These are phyloP conservation scores for Thaumatotibia leucotreta DNA, from an alignment of 1,140 invertebrate species.

Conservation along the genomic window DNA sequence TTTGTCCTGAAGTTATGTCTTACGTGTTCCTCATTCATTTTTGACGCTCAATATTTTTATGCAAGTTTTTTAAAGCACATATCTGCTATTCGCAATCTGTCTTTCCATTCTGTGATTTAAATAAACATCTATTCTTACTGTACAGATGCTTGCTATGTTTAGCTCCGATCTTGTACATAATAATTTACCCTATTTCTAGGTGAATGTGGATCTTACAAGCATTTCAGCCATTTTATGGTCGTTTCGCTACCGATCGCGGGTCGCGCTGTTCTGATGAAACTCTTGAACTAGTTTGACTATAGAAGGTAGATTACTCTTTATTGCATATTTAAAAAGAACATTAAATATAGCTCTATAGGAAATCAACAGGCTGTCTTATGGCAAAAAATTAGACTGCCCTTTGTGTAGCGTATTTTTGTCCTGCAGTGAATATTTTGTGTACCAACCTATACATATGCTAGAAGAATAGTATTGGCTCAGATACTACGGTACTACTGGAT, in stretches of 20 bases:
- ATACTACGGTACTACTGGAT: too few relatives aligned
- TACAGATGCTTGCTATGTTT: background rate
- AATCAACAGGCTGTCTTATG: too few relatives aligned
- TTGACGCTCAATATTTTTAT: constrained; percentile 13
- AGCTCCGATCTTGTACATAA: background rate
- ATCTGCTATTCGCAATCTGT: background rate
- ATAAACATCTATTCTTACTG: background rate
- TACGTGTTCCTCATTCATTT: constrained; percentile 26
- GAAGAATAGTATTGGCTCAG: too few relatives aligned
- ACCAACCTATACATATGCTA: too few relatives aligned
- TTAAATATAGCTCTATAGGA: too few relatives aligned
- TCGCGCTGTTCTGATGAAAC: background rate
- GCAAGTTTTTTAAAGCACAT: constrained; percentile 5
- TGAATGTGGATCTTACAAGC: background rate
- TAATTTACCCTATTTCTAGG: background rate
- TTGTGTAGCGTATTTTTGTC: too few relatives aligned
- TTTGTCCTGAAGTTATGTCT: constrained; percentile 15
- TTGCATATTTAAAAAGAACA: too few relatives aligned
- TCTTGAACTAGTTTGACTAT: too few relatives aligned
- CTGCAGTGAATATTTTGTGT: too few relatives aligned
- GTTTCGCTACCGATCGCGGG: constrained; percentile 24
- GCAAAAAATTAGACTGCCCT: too few relatives aligned
- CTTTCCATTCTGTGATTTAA: background rate
- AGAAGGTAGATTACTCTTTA: too few relatives aligned
- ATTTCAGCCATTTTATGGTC: constrained; percentile 14